phyloP scores from a whole-genome alignment of 2,888 invertebrate species.

The Leptopilina myrica region DNA sequence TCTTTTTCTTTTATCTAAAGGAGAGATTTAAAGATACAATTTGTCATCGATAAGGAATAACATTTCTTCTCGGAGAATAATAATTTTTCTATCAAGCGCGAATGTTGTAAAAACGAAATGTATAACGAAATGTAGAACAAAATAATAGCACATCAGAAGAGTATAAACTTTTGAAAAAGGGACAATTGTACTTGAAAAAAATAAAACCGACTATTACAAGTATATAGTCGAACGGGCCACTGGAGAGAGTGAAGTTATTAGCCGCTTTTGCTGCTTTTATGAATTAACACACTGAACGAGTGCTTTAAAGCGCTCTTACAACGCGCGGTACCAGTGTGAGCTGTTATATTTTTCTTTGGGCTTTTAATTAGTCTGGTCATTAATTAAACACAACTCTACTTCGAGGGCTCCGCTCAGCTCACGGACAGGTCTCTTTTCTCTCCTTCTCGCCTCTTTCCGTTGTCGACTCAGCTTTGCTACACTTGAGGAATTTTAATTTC shows the following conservation, averaged over 20 bases:
- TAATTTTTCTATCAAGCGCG: too few species aligned
- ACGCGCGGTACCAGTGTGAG: conserved; percentile 43
- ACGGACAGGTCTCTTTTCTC: conserved; percentile 22
- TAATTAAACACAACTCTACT: conserved; percentile 68
- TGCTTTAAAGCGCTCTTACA: conserved; percentile 54
- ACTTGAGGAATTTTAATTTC: conserved; percentile 70
- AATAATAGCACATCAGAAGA: background rate
- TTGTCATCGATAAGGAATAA: too few species aligned
- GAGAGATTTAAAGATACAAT: too few species aligned
- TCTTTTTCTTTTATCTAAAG: too few species aligned
- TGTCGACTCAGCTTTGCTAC: conserved; percentile 59
- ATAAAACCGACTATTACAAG: conserved; percentile 12
- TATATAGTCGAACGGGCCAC: conserved; percentile 15
- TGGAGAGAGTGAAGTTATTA: conserved; percentile 19
- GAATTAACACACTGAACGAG: conserved; percentile 58
- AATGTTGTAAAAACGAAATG: too few species aligned
- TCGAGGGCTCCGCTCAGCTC: conserved; percentile 47
- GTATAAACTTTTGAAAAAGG: background rate
- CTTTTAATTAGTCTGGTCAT: conserved; percentile 69
- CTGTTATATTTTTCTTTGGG: conserved; percentile 63
- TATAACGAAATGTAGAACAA: background rate
- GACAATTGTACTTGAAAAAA: background rate
- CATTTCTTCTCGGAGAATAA: too few species aligned
- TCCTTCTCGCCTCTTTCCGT: conserved; percentile 45
- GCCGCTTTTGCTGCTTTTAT: conserved; percentile 46